Percentiles rank a stretch among this genome's conserved stretches.
Conservation (phyloP, 2,888 invertebrate genomes). For the Auanema freiburgensis region DNA sequence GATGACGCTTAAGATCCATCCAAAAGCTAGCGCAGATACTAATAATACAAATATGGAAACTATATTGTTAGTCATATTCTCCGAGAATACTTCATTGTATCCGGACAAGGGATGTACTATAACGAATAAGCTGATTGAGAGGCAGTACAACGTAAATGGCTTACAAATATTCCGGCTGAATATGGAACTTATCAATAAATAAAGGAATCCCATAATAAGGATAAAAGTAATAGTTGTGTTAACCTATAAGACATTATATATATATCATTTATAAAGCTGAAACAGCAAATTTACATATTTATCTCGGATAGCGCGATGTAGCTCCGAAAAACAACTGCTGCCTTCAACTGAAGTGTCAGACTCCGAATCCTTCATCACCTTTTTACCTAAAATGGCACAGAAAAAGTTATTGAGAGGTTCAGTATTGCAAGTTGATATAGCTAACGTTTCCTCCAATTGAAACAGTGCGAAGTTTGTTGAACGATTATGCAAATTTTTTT, state of each 20-base stretch:
- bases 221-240: conserved; percentile 5
- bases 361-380: neutral
- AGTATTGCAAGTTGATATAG: too few species aligned
- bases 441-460: too few species aligned
- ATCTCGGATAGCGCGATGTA: conserved; percentile 16
- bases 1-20: conserved; percentile 20
- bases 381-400: neutral
- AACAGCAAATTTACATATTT: conserved; percentile 15
- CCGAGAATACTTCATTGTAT: neutral
- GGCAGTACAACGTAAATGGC: neutral
- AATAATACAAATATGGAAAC: conserved; percentile 13
- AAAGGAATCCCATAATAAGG: neutral
- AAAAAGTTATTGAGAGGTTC: too few species aligned
- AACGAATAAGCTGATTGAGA: neutral
- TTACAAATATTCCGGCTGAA: conserved; percentile 13
- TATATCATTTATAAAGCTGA: conserved; percentile 3
- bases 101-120: conserved; percentile 18
- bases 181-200: conserved; percentile 7
- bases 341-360: neutral
- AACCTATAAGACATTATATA: conserved; percentile 3
- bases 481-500: too few species aligned
- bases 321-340: conserved; percentile 5
- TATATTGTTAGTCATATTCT: conserved; percentile 8
- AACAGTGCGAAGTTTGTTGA: too few species aligned
- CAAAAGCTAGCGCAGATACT: conserved; percentile 18